phyloP scores from a whole-genome alignment of 2,888 invertebrate species.

The Oxyscelio sp. region DNA sequence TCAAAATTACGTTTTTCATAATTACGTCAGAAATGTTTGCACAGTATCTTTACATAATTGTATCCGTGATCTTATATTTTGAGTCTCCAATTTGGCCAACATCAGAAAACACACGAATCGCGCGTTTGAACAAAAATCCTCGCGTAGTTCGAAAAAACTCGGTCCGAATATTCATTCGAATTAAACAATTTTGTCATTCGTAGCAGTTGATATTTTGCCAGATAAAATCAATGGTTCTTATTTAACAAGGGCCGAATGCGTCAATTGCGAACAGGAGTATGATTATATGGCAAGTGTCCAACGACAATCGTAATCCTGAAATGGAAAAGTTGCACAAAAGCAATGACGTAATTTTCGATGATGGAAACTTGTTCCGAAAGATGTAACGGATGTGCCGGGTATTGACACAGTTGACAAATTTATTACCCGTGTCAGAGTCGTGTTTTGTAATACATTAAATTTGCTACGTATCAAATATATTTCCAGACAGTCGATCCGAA shows the following conservation, averaged over 20 bases:
- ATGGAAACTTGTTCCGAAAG: slow-evolving; percentile 21
- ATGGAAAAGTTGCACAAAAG: slow-evolving; percentile 66
- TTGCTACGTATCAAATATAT: not conserved
- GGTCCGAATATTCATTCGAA: not conserved
- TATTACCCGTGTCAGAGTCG: not conserved
- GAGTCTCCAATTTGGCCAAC: not conserved
- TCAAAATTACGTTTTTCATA: slow-evolving; percentile 37
- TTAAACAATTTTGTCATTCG: slow-evolving; percentile 6
- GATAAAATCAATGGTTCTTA: slow-evolving; percentile 43
- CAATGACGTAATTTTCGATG: slow-evolving; percentile 54
- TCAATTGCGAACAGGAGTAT: slow-evolving; percentile 62
- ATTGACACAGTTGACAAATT: slow-evolving; percentile 4
- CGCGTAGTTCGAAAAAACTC: not conserved
- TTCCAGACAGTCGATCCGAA: too few species aligned
- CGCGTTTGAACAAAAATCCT: too few species aligned
- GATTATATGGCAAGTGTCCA: slow-evolving; percentile 60
- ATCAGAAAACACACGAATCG: too few species aligned
- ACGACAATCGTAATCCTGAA: slow-evolving; percentile 37
- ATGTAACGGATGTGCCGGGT: not conserved
- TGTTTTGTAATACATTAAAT: not conserved
- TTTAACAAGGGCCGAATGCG: slow-evolving; percentile 31
- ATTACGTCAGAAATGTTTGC: slow-evolving; percentile 35
- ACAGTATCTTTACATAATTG: slow-evolving; percentile 29
- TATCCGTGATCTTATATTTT: slow-evolving; percentile 17
- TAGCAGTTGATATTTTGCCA: slow-evolving; percentile 66